Evolutionary conservation across 1,140 invertebrate genomes (phyloP).

Genomic region (Lysiphlebus fabarum): DNA sequence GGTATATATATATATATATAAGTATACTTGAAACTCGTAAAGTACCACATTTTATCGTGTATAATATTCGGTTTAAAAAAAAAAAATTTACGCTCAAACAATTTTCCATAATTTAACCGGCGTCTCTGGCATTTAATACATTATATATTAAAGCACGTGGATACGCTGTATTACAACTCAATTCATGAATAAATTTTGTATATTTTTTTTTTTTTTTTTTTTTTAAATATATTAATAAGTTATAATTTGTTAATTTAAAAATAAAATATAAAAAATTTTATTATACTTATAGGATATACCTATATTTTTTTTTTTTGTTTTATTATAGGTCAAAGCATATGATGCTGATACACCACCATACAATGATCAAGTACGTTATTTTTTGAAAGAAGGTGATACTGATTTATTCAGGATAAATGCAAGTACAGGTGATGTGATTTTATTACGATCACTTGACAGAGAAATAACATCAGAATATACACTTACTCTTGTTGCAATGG

Average conservation of each 20-base stretch:
- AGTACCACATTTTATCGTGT: constrained; percentile 7
- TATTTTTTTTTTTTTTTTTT: no score
- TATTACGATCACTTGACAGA: constrained; percentile 77
- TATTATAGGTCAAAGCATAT: constrained; percentile 70
- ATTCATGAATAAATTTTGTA: constrained; percentile 3
- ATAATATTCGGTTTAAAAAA: constrained; percentile 3
- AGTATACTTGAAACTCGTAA: not conserved
- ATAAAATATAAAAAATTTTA: not conserved
- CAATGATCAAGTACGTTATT: constrained; percentile 85
- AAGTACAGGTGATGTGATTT: constrained; percentile 80
- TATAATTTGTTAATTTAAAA: constrained; percentile 20
- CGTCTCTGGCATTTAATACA: not conserved
- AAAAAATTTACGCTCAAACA: constrained; percentile 1
- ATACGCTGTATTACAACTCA: not conserved
- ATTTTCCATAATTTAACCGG: constrained; percentile 8
- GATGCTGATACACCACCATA: constrained; percentile 89
- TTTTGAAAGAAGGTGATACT: constrained; percentile 87
- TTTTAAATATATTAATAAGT: no score
- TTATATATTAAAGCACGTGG: constrained; percentile 2
- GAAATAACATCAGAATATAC: constrained; percentile 79
- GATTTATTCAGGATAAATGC: constrained; percentile 86
- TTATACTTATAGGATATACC: not conserved
- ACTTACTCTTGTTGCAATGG: constrained; percentile 84
- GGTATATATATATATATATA: not conserved
- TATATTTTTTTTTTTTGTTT: not conserved